phyloP scores from a whole-genome alignment of 2,113 vertebrate genomes.

The Halcyon malimbica region DNA sequence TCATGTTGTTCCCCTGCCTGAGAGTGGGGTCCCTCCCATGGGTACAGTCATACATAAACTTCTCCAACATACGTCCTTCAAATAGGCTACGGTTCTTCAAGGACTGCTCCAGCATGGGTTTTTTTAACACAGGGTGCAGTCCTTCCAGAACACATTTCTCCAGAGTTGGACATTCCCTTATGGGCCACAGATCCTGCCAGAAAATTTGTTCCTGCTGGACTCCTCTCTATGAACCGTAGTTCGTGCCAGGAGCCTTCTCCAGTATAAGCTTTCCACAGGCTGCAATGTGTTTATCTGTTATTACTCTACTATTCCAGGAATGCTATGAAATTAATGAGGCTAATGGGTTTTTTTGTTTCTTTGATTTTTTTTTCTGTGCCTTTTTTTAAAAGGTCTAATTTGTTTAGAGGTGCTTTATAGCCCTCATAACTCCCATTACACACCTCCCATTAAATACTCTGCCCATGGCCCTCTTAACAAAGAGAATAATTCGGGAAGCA shows the following conservation, averaged over 20 bases:
- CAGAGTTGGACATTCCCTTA: background rate
- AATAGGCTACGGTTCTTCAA: background rate
- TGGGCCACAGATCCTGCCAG: background rate
- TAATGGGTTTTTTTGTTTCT: background rate
- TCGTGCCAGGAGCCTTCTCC: background rate
- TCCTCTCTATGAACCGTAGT: background rate
- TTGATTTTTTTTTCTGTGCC: background rate
- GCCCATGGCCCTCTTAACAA: background rate
- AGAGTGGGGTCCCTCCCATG: background rate
- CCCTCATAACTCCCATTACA: background rate
- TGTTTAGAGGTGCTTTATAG: slow-evolving; percentile 29
- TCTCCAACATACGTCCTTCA: background rate
- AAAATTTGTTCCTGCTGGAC: background rate
- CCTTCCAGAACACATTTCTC: background rate
- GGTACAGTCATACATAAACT: background rate
- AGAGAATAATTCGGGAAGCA: slow-evolving; percentile 29
- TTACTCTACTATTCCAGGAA: background rate
- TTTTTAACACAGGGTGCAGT: background rate
- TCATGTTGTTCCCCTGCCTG: background rate
- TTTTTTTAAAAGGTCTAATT: background rate
- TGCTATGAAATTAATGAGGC: slow-evolving; percentile 29
- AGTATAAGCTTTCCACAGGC: background rate
- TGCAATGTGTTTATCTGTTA: background rate
- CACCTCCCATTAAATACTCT: background rate
- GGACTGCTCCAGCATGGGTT: accelerated